phyloP scores from a whole-genome alignment of 2,113 vertebrate species.

The Solea senegalensis region DNA sequence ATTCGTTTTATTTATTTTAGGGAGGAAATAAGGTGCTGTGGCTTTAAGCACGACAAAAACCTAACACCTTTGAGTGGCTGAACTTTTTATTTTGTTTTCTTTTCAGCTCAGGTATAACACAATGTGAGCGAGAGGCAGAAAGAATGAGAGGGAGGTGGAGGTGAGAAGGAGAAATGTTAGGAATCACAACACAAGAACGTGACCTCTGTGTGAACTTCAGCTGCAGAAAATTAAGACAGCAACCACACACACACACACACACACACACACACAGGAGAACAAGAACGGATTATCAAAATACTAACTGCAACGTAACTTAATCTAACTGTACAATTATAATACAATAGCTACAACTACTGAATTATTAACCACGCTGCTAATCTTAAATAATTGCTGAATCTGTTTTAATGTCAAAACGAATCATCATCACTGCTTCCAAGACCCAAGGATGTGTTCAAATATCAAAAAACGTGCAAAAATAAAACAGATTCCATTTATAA shows the following conservation, averaged over 20 bases:
- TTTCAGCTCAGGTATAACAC: conserved; percentile 48
- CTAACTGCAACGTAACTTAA: background rate
- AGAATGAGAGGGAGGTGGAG: conserved; percentile 32
- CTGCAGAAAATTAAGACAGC: conserved; percentile 18
- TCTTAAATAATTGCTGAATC: too few relatives aligned
- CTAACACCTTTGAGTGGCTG: conserved; percentile 57
- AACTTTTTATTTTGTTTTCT: conserved; percentile 67
- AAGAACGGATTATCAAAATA: background rate
- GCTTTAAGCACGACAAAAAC: conserved; percentile 67
- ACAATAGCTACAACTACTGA: too few relatives aligned
- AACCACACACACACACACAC: background rate
- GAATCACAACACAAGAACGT: conserved; percentile 62
- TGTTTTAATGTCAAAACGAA: too few relatives aligned
- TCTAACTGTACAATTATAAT: background rate
- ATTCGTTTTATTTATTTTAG: conserved; percentile 72
- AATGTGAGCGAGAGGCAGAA: conserved; percentile 36
- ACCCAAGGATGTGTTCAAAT: too few relatives aligned
- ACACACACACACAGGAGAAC: background rate
- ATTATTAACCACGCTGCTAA: too few relatives aligned
- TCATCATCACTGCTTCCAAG: too few relatives aligned
- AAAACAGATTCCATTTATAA: too few relatives aligned
- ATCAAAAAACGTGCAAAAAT: too few relatives aligned
- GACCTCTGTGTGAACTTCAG: conserved; percentile 69
- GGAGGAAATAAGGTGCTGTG: conserved; percentile 74
- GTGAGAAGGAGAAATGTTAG: conserved; percentile 40